These are phyloP conservation scores for Drosophila elegans DNA, from an alignment of 1,140 invertebrate genomes.

Conservation along the genomic window DNA sequence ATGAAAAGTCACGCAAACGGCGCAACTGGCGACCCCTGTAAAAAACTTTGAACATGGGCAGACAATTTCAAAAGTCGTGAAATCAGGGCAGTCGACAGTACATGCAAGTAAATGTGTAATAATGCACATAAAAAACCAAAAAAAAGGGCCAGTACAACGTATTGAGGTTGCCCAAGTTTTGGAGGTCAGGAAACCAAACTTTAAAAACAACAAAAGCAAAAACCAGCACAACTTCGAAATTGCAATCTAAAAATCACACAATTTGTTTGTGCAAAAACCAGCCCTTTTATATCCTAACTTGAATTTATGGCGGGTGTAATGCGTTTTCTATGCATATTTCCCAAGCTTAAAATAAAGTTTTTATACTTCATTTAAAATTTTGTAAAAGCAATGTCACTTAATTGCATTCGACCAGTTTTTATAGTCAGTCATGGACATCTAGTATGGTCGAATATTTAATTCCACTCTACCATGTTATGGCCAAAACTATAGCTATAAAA, in stretches of 20 bases:
- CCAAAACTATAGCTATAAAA: slow-evolving; percentile 20
- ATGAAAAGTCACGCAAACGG: slow-evolving; percentile 70
- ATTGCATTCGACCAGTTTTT: background rate
- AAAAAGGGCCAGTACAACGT: slow-evolving; percentile 8
- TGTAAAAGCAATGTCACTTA: slow-evolving; percentile 3
- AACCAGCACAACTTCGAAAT: slow-evolving; percentile 4
- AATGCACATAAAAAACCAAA: slow-evolving; percentile 40
- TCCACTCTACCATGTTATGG: background rate
- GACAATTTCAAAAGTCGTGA: slow-evolving; percentile 38
- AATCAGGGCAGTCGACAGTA: slow-evolving; percentile 30
- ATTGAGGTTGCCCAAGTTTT: slow-evolving; percentile 61
- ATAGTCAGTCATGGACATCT: background rate
- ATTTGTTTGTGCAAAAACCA: background rate
- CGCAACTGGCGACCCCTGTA: slow-evolving; percentile 17
- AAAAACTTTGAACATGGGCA: slow-evolving; percentile 25
- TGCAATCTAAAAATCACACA: slow-evolving; percentile 28
- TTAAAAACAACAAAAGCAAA: slow-evolving; percentile 24
- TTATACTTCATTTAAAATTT: background rate
- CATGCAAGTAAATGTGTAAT: slow-evolving; percentile 62
- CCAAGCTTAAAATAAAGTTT: slow-evolving; percentile 8
- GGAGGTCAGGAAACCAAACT: slow-evolving; percentile 48
- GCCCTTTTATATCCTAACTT: background rate
- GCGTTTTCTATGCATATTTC: background rate
- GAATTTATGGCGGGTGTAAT: slow-evolving; percentile 16
- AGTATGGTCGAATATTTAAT: slow-evolving; percentile 9